Conservation (phyloP, 2,113 vertebrate genomes). For the Trachemys scripta region DNA sequence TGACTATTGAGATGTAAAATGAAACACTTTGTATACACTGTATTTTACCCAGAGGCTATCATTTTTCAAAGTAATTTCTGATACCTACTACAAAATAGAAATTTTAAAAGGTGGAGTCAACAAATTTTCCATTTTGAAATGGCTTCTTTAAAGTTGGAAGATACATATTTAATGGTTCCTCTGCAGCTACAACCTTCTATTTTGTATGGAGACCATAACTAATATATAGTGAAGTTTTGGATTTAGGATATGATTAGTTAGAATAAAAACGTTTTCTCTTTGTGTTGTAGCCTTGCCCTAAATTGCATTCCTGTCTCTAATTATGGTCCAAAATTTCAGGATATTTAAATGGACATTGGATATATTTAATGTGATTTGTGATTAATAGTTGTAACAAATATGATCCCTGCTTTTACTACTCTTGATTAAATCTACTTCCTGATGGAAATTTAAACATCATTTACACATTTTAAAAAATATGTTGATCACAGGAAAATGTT, state of each 20-base stretch:
- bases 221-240: conserved; percentile 53
- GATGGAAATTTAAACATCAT: neutral
- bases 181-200: conserved; percentile 52
- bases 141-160: conserved; percentile 55
- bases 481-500: neutral
- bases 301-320: conserved; percentile 26
- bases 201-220: conserved; percentile 48
- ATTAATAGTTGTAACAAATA: neutral
- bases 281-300: neutral
- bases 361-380: conserved; percentile 2
- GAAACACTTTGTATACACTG: conserved; percentile 66
- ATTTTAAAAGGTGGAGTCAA: conserved; percentile 62
- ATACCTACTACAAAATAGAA: conserved; percentile 35
- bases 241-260: conserved; percentile 22
- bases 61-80: conserved; percentile 66
- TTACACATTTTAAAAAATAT: neutral
- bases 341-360: neutral
- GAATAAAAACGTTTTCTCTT: neutral
- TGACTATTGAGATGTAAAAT: conserved; percentile 61
- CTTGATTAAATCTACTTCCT: neutral
- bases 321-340: neutral
- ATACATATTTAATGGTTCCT: conserved; percentile 61
- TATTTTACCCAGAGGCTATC: conserved; percentile 57
- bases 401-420: neutral
- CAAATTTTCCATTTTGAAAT: conserved; percentile 65